Evolutionary conservation across 2,113 vertebrate species (phyloP), one percentile per base, ranked within the genome.

Genomic region (Xerus inauris): DNA sequence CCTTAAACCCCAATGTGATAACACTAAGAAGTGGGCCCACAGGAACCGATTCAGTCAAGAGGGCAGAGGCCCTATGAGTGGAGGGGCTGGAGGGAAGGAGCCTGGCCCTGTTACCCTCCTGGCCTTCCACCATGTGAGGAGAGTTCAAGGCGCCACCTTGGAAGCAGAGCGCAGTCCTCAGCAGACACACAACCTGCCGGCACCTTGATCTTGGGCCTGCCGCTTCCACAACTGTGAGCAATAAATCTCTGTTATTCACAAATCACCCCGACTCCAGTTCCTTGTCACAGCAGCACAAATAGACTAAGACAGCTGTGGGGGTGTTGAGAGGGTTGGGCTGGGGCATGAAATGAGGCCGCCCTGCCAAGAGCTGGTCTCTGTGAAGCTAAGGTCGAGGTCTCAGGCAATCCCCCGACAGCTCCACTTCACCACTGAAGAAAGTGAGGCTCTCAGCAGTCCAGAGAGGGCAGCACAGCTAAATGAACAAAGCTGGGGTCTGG

Each of bases 331-430:
- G 40, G 54, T 57, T 20, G 16, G 54, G 54, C 20, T 54, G 54
- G 8, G 42, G 35, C 71, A 32, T 16, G 16, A 0, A 2, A 26
- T 9, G 30, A 0, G 57, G 40, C 26, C 6, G 20, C 24, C 5
- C 28, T 6, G 16, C 32, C 14, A 13, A 54, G 84, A n/a, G 19
- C 6, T 16, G 35, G 26, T 67, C 17, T 77, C 47, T 20, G 14
- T 22, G 8, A 17, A 79, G 51, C 30, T 4, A 1, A 1, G 3
- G 32, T 12, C 5, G 20, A 9, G 59, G 47, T 45, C n/a, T 42
- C 22, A 26, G 59, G 9, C 28, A 45, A n/a, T 5, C 30, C 12
- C 40, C 13, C 28, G 8, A 32, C 16, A 40, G 40, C 40, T 38
- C 76, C 54, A 28, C 40, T 40, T 35, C 22, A n/a, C 54, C 69